Conservation (phyloP, 2,113 vertebrate genomes). For the Sula dactylatra region DNA sequence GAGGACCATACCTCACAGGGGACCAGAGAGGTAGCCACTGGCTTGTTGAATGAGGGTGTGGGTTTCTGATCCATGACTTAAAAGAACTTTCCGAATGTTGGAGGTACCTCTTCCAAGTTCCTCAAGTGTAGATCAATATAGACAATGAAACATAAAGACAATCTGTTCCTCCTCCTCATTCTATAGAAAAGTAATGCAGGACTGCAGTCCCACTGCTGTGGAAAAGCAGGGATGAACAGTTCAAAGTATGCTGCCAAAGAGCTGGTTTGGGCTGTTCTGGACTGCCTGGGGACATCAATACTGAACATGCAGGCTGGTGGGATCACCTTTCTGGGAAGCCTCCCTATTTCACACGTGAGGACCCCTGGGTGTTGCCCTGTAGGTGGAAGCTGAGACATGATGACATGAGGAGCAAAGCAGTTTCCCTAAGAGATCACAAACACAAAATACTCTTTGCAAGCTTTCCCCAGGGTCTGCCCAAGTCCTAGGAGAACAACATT, state of each 20-base stretch:
- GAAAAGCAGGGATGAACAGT: background rate
- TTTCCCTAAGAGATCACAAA: background rate
- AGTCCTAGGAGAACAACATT: background rate
- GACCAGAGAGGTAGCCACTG: background rate
- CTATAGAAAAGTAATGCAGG: background rate
- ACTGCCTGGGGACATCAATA: background rate
- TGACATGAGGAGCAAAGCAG: background rate
- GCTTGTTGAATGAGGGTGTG: background rate
- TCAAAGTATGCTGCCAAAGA: background rate
- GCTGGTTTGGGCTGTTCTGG: background rate
- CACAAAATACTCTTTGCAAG: background rate
- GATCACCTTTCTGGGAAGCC: background rate
- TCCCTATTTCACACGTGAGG: fast-evolving
- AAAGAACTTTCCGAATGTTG: background rate
- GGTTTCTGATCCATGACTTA: background rate
- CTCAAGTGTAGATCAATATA: background rate
- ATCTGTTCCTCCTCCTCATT: background rate
- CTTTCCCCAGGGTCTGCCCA: background rate
- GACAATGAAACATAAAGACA: background rate
- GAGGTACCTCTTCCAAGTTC: background rate
- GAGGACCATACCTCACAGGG: background rate
- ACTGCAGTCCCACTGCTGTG: background rate
- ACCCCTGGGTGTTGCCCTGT: background rate
- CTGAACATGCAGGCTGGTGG: background rate
- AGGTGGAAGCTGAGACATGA: background rate